Percentiles rank a stretch among this genome's conserved stretches.
Evolutionary conservation across 2,888 invertebrate species (phyloP).

Genomic region (Lasioglossum calceatum): DNA sequence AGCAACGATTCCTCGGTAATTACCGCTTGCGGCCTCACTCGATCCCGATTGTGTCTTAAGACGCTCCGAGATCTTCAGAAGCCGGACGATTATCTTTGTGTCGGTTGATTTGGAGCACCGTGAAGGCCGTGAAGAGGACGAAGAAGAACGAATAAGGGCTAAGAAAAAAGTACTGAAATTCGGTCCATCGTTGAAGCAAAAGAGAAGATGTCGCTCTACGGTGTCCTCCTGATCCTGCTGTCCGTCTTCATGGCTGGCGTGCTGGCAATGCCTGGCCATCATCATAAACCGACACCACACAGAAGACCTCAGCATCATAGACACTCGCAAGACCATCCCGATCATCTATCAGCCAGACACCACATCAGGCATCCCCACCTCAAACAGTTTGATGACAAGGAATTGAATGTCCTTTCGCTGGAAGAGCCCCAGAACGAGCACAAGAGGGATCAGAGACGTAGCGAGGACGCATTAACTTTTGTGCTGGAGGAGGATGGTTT

Average conservation of each 20-base stretch:
- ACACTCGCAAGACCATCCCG: neutral
- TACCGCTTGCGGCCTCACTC: conserved; percentile 5
- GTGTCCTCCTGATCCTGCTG: neutral
- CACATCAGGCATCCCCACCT: neutral
- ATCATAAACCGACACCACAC: too few relatives aligned
- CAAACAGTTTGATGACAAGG: too few relatives aligned
- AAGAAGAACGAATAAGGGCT: neutral
- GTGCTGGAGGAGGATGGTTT: neutral
- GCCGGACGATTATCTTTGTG: neutral
- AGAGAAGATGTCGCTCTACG: neutral
- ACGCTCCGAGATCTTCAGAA: neutral
- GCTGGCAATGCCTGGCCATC: neutral
- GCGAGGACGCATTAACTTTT: fast-evolving
- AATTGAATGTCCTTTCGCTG: too few relatives aligned
- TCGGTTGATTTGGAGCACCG: neutral
- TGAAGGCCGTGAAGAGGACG: neutral
- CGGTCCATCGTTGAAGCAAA: neutral
- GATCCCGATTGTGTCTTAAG: neutral
- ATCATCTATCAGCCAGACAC: neutral
- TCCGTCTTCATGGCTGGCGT: neutral
- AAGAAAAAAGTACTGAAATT: too few relatives aligned
- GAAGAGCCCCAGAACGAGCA: too few relatives aligned
- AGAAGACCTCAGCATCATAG: neutral
- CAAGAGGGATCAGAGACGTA: too few relatives aligned
- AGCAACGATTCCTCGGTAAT: conserved; percentile 36